Conservation (phyloP, 2,113 vertebrate species). For the Ursus arctos region DNA sequence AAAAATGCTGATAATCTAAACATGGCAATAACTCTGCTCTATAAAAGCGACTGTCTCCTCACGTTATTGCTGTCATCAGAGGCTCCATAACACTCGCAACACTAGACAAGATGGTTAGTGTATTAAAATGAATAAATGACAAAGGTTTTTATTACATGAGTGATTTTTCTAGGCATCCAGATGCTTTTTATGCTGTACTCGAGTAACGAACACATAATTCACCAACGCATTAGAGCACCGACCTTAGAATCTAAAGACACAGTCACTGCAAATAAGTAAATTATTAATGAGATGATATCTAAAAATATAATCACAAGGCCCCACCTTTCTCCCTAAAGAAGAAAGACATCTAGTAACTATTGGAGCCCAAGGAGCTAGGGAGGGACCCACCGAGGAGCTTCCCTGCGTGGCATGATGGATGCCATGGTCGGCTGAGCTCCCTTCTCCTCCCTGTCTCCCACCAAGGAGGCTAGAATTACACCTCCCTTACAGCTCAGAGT, state of each 20-base stretch:
- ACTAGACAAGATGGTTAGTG: conserved; percentile 76
- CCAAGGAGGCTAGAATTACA: background rate
- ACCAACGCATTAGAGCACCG: conserved; percentile 71
- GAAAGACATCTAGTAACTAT: background rate
- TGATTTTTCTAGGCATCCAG: conserved; percentile 77
- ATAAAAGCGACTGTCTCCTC: conserved; percentile 73
- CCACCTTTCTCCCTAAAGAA: background rate
- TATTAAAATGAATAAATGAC: conserved; percentile 82
- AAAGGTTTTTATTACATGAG: conserved; percentile 77
- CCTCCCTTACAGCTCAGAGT: background rate
- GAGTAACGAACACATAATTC: conserved; percentile 81
- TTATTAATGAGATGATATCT: conserved; percentile 60
- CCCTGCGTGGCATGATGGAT: background rate
- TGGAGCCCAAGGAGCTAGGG: background rate
- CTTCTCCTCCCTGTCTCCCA: background rate
- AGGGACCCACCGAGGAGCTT: rapidly evolving
- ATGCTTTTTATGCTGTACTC: conserved; percentile 74
- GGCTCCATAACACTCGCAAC: conserved; percentile 61
- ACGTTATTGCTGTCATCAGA: conserved; percentile 48
- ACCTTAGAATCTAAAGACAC: conserved; percentile 61
- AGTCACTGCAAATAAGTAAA: conserved; percentile 63
- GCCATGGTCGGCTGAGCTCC: background rate
- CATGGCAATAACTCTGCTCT: conserved; percentile 68
- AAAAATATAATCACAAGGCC: conserved; percentile 55
- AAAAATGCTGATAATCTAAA: conserved; percentile 80